Evolutionary conservation across 2,797 vertebrate species (phyloP), one percentile per base, ranked within the genome.

Genomic region (Coccyzus lansbergi): DNA sequence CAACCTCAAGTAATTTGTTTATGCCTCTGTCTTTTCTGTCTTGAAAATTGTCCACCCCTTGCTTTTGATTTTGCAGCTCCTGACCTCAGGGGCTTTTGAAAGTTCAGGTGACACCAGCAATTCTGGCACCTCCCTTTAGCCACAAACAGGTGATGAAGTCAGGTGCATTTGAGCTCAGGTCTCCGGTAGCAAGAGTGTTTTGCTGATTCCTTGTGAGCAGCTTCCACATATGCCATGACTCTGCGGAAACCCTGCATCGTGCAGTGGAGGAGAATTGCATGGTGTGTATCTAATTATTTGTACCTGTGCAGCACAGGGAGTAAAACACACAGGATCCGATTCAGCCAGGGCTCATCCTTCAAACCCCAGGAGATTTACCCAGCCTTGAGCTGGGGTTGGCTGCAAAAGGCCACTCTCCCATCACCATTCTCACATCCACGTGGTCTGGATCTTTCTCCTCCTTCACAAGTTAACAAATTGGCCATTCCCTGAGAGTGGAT

Each of bases 381-480:
- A 42, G n/a, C 34, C 21, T 16, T 18, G 34, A 29, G 28, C 24
- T 1, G 1, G 28, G 38, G 40, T 46, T 89, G 58, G 28, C 58
- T 86, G 44, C 69, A 72, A 79, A 18, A 48, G 76, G 51, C n/a
- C 34, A 0, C 76, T 87, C 62, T 83, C 21, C 74, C 63, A 70
- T 51, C 7, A 7, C 33, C 6, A 1, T 48, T 58, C 65, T 87
- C 46, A 46, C 36, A 40, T 34, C 36, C 58, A 28, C 29, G 7
- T 52, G 72, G 40, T 84, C 78, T 52, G 31, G 64, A 86, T 90
- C 82, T 70, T 83, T 83, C 94, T 86, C 55, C 82, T 88, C 65
- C 81, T 94, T 95, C 90, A 60, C 36, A 2, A 83, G 93, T 92
- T 96, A 97, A 96, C 94, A 97, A 95, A 96, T 96, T 92, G 89